Evolutionary conservation across 2,797 vertebrate genomes (phyloP).

Genomic region (Amniataba percoides): DNA sequence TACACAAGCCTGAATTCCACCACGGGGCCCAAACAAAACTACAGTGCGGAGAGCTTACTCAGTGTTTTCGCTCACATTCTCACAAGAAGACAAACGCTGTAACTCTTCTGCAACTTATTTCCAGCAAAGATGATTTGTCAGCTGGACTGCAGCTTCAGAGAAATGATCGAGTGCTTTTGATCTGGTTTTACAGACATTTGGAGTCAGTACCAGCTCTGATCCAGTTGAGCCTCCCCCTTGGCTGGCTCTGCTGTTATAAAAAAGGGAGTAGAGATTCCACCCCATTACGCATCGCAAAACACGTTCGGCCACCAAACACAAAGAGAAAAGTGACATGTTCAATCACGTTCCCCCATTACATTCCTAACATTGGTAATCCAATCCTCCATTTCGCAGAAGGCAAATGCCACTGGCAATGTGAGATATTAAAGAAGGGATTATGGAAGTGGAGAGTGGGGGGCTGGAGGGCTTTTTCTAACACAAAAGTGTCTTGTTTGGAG

Average conservation of each 20-base stretch:
- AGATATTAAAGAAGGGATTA: constrained; percentile 79
- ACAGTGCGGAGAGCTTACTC: constrained; percentile 51
- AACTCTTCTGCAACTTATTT: constrained; percentile 60
- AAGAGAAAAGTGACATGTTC: constrained; percentile 57
- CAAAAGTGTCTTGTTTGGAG: constrained; percentile 74
- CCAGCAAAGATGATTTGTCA: constrained; percentile 67
- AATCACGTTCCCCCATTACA: constrained; percentile 65
- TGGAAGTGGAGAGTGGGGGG: constrained; percentile 62
- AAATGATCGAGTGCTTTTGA: constrained; percentile 41
- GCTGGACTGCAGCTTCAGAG: constrained; percentile 61
- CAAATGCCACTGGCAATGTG: constrained; percentile 65
- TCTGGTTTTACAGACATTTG: constrained; percentile 49
- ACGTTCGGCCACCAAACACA: constrained; percentile 47
- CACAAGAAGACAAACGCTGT: constrained; percentile 46
- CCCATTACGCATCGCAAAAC: constrained; percentile 40
- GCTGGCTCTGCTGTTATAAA: constrained; percentile 13
- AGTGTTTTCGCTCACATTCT: constrained; percentile 39
- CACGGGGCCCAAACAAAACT: constrained; percentile 37
- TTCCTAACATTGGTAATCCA: constrained; percentile 71
- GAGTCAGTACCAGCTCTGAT: constrained; percentile 46
- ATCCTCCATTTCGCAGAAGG: constrained; percentile 69
- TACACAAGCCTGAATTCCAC: constrained; percentile 57
- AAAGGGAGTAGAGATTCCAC: constrained; percentile 35
- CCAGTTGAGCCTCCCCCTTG: constrained; percentile 37
- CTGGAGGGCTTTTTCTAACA: constrained; percentile 40